Conservation (phyloP, 2,113 vertebrate genomes). For the Trichomycterus rosablanca region DNA sequence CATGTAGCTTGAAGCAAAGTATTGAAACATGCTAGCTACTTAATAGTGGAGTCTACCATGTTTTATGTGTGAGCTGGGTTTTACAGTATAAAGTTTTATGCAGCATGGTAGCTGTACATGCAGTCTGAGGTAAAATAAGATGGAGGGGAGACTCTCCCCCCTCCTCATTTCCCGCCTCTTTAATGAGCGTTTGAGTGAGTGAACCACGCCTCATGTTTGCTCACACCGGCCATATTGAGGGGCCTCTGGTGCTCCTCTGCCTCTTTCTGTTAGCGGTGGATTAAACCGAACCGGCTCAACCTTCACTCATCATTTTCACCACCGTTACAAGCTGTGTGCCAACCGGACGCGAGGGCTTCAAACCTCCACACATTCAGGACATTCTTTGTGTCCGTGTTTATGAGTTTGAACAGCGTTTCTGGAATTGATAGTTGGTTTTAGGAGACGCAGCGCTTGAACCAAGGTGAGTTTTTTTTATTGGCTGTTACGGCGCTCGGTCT, state of each 20-base stretch:
- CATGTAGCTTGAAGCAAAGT: background rate
- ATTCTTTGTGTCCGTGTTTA: background rate
- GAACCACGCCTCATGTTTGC: constrained; percentile 37
- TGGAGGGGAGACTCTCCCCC: constrained; percentile 5
- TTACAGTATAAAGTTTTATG: too few relatives aligned
- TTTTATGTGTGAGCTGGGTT: too few relatives aligned
- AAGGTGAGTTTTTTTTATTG: constrained; percentile 35
- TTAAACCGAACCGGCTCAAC: constrained; percentile 47
- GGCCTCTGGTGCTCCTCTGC: constrained; percentile 47
- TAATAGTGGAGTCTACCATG: too few relatives aligned
- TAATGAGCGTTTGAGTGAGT: constrained; percentile 20
- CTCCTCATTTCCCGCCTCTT: constrained; percentile 8
- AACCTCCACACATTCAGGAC: background rate
- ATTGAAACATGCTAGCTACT: too few relatives aligned
- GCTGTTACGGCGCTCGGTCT: background rate
- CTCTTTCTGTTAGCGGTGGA: constrained; percentile 50
- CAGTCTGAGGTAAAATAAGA: constrained; percentile 9
- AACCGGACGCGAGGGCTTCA: background rate
- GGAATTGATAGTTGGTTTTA: constrained; percentile 10
- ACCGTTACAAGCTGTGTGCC: constrained; percentile 17
- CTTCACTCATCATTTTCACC: constrained; percentile 32
- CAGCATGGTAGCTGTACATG: background rate
- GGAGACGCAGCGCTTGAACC: constrained; percentile 17
- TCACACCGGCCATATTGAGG: constrained; percentile 62
- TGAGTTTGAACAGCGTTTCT: background rate